Conservation (phyloP, 2,113 vertebrate genomes). For the Eulemur rufifrons region DNA sequence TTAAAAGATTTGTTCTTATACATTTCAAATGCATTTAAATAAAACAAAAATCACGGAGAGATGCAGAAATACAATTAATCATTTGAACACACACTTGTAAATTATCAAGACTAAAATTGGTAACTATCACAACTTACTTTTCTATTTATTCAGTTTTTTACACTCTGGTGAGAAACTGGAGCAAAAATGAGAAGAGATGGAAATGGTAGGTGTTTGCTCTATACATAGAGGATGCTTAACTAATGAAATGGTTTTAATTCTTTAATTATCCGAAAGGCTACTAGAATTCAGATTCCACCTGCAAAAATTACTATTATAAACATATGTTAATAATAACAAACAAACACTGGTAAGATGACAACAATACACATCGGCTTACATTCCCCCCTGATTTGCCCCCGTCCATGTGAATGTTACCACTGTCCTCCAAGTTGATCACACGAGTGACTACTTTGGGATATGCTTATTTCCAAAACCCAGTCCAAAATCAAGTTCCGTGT, state of each 20-base stretch:
- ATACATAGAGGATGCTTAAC: not conserved
- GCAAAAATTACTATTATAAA: not conserved
- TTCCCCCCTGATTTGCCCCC: not conserved
- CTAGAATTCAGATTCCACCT: not conserved
- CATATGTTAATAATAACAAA: not conserved
- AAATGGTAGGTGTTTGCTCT: not conserved
- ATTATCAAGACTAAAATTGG: not conserved
- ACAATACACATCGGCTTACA: not conserved
- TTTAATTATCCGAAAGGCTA: not conserved
- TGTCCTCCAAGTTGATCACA: not conserved
- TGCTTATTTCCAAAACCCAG: accelerated
- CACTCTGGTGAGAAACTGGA: not conserved
- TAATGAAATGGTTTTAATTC: not conserved
- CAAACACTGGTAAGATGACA: not conserved
- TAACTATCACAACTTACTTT: not conserved
- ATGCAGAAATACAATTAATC: not conserved
- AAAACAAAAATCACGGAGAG: not conserved
- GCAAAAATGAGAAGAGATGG: not conserved
- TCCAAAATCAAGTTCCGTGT: not conserved
- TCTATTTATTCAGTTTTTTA: not conserved
- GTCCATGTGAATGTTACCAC: not conserved
- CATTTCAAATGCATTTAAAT: slow-evolving; percentile 6
- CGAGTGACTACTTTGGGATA: accelerated
- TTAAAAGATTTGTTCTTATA: not conserved
- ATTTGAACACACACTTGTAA: not conserved